phyloP scores from a whole-genome alignment of 2,797 vertebrate genomes.

The Numenius phaeopus region DNA sequence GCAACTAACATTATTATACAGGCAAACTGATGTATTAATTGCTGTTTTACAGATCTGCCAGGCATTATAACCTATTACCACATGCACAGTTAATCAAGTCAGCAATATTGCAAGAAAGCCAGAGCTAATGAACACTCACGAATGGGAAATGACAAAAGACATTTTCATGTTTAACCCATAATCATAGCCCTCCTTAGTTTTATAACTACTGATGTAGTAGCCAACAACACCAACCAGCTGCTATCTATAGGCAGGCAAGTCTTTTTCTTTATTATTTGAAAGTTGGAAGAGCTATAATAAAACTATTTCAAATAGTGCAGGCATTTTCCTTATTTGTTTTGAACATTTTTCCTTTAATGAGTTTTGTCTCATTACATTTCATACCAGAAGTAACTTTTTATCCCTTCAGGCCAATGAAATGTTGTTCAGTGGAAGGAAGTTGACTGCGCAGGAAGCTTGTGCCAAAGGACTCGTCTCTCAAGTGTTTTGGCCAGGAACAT shows the following conservation, averaged over 20 bases:
- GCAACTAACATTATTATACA: not conserved
- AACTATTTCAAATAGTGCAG: not conserved
- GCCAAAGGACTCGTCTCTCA: slow-evolving; percentile 96
- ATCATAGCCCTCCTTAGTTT: not conserved
- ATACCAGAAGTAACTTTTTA: slow-evolving; percentile 62
- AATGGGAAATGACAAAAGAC: not conserved
- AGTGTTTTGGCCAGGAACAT: slow-evolving; percentile 97
- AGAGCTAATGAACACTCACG: not conserved
- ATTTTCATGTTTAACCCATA: not conserved
- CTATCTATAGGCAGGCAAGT: not conserved
- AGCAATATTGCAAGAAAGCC: not conserved
- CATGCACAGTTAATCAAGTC: not conserved
- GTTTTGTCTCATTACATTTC: slow-evolving; percentile 63
- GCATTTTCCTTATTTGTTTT: slow-evolving; percentile 18
- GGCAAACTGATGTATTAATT: not conserved
- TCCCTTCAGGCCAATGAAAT: slow-evolving; percentile 93
- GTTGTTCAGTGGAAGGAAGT: slow-evolving; percentile 93
- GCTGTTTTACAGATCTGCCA: not conserved
- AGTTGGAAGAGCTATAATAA: slow-evolving; percentile 33
- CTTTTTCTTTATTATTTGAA: not conserved
- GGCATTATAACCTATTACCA: not conserved
- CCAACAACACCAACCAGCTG: accelerated
- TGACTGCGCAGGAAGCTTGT: slow-evolving; percentile 96
- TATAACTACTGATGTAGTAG: not conserved
- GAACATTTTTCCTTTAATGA: slow-evolving; percentile 59